phyloP scores from a whole-genome alignment of 2,113 vertebrate species.

The Accipiter virgatus region DNA sequence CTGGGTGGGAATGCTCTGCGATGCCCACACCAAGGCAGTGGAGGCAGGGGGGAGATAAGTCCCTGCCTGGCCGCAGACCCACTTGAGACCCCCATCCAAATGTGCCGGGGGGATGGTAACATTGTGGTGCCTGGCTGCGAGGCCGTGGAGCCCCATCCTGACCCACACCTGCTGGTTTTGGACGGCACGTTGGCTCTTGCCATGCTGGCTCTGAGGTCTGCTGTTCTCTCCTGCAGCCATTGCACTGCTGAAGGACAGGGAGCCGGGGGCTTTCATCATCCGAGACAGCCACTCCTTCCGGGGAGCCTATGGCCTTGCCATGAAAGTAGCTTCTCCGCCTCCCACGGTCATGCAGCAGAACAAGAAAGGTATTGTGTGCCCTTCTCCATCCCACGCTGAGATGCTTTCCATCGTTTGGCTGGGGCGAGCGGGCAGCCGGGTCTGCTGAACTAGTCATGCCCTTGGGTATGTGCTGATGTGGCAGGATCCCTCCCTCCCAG shows the following conservation, averaged over 20 bases:
- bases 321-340: conserved; percentile 95
- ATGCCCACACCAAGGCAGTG: neutral
- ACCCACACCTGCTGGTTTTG: neutral
- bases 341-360: conserved; percentile 84
- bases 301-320: conserved; percentile 92
- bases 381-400: neutral
- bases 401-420: neutral
- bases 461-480: conserved; percentile 34
- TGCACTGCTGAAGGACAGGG: conserved; percentile 85
- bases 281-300: conserved; percentile 97
- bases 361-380: conserved; percentile 89
- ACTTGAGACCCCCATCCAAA: neutral
- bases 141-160: fast-evolving
- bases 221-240: conserved; percentile 77
- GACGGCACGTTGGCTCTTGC: neutral
- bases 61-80: neutral
- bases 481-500: neutral
- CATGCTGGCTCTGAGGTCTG: neutral
- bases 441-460: neutral
- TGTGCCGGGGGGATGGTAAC: fast-evolving
- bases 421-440: neutral
- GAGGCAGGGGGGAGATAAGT: neutral
- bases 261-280: conserved; percentile 94
- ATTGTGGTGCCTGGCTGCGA: neutral
- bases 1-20: neutral